Percentiles rank a stretch among this genome's conserved stretches.
These are phyloP conservation scores for Oligia strigilis DNA, from an alignment of 2,888 invertebrate genomes.

Conservation along the genomic window DNA sequence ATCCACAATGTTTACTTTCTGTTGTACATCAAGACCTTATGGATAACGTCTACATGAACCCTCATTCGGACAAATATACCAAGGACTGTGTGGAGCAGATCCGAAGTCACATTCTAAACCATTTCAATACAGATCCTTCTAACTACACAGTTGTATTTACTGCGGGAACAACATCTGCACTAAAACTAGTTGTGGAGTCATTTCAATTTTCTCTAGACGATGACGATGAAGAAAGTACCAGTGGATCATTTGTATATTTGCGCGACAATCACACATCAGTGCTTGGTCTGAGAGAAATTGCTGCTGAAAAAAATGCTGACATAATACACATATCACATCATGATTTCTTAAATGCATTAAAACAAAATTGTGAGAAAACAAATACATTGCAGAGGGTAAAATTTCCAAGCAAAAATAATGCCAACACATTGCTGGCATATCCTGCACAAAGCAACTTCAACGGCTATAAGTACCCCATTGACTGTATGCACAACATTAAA, in stretches of 20 bases:
- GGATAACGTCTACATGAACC: slow-evolving; percentile 96
- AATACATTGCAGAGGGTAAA: slow-evolving; percentile 62
- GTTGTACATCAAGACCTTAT: slow-evolving; percentile 92
- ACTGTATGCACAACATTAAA: slow-evolving; percentile 92
- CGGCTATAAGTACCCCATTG: slow-evolving; percentile 96
- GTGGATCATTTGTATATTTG: slow-evolving; percentile 94
- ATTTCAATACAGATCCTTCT: slow-evolving; percentile 95
- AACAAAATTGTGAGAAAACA: slow-evolving; percentile 50
- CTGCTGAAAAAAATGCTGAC: slow-evolving; percentile 89
- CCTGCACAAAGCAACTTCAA: slow-evolving; percentile 99
- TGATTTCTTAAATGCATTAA: slow-evolving; percentile 87
- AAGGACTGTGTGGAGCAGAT: slow-evolving; percentile 96
- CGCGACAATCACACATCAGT: slow-evolving; percentile 99
- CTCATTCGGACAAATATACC: slow-evolving; percentile 96
- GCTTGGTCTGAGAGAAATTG: slow-evolving; percentile 96
- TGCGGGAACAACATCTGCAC: slow-evolving; percentile 96
- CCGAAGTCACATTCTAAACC: slow-evolving; percentile 95
- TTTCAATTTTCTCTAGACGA: slow-evolving; percentile 91
- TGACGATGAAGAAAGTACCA: slow-evolving; percentile 68
- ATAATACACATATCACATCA: slow-evolving; percentile 91
- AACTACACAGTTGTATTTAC: slow-evolving; percentile 98
- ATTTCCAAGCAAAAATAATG: slow-evolving; percentile 68
- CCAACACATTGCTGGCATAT: slow-evolving; percentile 93
- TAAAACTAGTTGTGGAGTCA: slow-evolving; percentile 95
- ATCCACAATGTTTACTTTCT: slow-evolving; percentile 94